Evolutionary conservation across 1,140 invertebrate genomes (phyloP).

Genomic region (Oncopodura yosiiana): DNA sequence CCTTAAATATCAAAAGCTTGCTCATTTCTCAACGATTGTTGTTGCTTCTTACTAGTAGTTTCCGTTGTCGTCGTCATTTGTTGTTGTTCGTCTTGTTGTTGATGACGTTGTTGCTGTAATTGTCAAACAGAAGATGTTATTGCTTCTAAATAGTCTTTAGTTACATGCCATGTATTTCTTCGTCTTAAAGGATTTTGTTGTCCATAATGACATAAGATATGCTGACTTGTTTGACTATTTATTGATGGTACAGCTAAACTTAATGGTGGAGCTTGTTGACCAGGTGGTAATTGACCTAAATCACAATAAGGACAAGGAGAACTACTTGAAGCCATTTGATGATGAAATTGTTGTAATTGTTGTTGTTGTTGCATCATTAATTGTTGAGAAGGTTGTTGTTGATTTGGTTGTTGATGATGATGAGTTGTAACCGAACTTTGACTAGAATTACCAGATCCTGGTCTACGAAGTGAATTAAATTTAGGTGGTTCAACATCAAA

Average conservation of each 20-base stretch:
- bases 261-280: conserved; percentile 18
- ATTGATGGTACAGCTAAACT: conserved; percentile 20
- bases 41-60: neutral
- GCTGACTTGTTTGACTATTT: conserved; percentile 5
- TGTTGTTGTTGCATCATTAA: neutral
- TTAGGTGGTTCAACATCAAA: conserved; percentile 33
- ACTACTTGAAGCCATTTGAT: neutral
- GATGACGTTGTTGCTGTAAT: neutral
- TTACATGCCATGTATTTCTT: conserved; percentile 29
- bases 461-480: conserved; percentile 31
- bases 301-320: conserved; percentile 21
- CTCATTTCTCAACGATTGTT: neutral
- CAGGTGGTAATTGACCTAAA: neutral
- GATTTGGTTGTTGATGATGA: conserved; percentile 7
- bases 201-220: conserved; percentile 10
- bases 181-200: conserved; percentile 11
- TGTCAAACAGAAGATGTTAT: conserved; percentile 30
- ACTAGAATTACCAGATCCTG: conserved; percentile 10
- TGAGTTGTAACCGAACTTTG: neutral
- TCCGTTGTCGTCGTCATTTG: too few relatives aligned
- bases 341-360: neutral
- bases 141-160: conserved; percentile 27
- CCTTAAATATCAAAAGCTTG: neutral
- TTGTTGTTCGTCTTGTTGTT: too few relatives aligned
- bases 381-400: conserved; percentile 2